Evolutionary conservation across 1,140 invertebrate species (phyloP).

Genomic region (Drosophila insularis): DNA sequence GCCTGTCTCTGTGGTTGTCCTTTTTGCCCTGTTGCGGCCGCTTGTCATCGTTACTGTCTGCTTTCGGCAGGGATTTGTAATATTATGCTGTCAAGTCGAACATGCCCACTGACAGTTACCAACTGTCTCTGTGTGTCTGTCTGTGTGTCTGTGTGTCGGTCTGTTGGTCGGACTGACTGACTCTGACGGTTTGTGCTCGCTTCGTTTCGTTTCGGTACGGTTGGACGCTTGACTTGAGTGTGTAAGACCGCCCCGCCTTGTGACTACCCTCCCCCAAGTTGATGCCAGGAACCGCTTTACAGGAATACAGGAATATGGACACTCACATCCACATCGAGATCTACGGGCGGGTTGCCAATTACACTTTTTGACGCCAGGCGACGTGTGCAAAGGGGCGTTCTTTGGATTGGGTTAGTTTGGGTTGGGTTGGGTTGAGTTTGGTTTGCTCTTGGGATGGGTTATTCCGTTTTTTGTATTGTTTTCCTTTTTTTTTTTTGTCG

Average conservation of each 20-base stretch:
- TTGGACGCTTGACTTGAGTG: slow-evolving; percentile 59
- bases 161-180: slow-evolving; percentile 27
- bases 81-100: slow-evolving; percentile 80
- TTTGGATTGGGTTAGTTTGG: slow-evolving; percentile 2
- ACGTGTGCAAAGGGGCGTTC: slow-evolving; percentile 19
- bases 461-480: slow-evolving; percentile 15
- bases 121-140: slow-evolving; percentile 53
- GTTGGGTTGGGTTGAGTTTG: slow-evolving; percentile 26
- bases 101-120: slow-evolving; percentile 79
- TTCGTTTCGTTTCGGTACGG: slow-evolving; percentile 35
- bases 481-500: slow-evolving; percentile 23
- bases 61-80: slow-evolving; percentile 79
- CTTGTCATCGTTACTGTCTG: slow-evolving; percentile 75
- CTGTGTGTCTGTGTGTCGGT: slow-evolving; percentile 30
- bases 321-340: slow-evolving; percentile 6
- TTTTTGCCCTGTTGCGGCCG: slow-evolving; percentile 38
- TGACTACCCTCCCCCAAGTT: slow-evolving; percentile 43
- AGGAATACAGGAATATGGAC: not conserved
- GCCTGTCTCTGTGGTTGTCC: slow-evolving; percentile 42
- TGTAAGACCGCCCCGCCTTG: slow-evolving; percentile 52
- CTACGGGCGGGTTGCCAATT: slow-evolving; percentile 65
- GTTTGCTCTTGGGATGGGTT: slow-evolving; percentile 41
- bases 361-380: slow-evolving; percentile 72
- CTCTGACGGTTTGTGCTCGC: not conserved
- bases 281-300: slow-evolving; percentile 4